Evolutionary conservation across 1,140 invertebrate species (phyloP).

Genomic region (Megalopta genalis): DNA sequence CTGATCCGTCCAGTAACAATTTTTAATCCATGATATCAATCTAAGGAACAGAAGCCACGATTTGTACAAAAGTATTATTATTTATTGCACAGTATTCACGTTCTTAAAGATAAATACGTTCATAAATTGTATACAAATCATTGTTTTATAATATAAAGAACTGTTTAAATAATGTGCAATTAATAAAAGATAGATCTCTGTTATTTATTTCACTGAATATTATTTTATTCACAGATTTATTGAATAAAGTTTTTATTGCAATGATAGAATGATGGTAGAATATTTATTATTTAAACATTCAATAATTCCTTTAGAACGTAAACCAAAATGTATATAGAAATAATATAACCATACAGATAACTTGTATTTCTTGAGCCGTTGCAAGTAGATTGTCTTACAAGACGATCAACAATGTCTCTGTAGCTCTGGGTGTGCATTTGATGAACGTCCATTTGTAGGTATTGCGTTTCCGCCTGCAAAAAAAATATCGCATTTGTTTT

Average conservation of each 20-base stretch:
- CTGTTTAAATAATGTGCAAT: conserved; percentile 13
- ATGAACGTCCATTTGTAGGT: conserved; percentile 53
- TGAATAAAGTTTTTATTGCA: conserved; percentile 12
- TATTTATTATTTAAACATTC: background rate
- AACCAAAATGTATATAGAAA: conserved; percentile 11
- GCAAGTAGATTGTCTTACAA: conserved; percentile 43
- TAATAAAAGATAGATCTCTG: background rate
- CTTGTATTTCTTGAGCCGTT: conserved; percentile 2
- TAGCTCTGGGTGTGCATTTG: conserved; percentile 57
- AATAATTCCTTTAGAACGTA: conserved; percentile 3
- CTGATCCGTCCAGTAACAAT: background rate
- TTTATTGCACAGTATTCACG: conserved; percentile 24
- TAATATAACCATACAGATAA: background rate
- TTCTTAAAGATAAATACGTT: background rate
- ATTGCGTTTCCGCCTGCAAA: conserved; percentile 64
- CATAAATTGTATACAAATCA: conserved; percentile 29
- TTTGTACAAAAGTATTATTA: conserved; percentile 15
- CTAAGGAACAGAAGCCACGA: background rate
- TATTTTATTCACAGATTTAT: background rate
- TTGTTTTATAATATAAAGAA: conserved; percentile 29
- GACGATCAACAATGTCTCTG: conserved; percentile 55
- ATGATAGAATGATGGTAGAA: background rate
- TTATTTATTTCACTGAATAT: conserved; percentile 28
- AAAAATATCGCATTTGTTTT: conserved; percentile 37
- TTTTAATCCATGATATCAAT: background rate